Conservation (phyloP, 1,140 invertebrate species). For the Melitaea cinxia region DNA sequence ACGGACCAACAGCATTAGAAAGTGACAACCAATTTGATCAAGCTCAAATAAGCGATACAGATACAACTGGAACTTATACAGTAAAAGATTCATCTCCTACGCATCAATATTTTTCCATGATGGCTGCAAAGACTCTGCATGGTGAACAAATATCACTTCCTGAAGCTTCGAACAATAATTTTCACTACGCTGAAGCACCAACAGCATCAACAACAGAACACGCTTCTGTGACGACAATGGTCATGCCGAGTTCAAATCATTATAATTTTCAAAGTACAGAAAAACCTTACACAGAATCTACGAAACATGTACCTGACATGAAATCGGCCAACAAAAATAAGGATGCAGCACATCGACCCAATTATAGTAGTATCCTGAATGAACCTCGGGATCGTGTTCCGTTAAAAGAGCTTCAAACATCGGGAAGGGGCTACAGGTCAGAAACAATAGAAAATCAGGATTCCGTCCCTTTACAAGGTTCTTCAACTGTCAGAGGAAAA, state of each 20-base stretch:
- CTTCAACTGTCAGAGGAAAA: constrained; percentile 47
- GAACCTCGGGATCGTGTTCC: constrained; percentile 1
- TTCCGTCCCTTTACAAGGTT: constrained; percentile 13
- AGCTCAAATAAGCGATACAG: constrained; percentile 39
- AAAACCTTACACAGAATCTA: constrained; percentile 8
- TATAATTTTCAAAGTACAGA: constrained; percentile 18
- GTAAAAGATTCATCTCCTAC: constrained; percentile 58
- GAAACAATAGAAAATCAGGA: constrained; percentile 32
- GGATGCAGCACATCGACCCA: constrained; percentile 18
- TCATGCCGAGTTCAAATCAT: constrained; percentile 22
- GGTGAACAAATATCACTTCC: constrained; percentile 49
- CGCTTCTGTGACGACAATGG: constrained; percentile 34
- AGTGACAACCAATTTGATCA: constrained; percentile 56
- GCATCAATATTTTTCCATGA: constrained; percentile 61
- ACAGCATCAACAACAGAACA: constrained; percentile 45
- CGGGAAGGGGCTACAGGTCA: constrained; percentile 30
- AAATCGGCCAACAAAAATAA: constrained; percentile 21
- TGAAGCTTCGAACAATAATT: constrained; percentile 72
- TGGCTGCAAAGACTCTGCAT: constrained; percentile 62
- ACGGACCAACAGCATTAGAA: constrained; percentile 55
- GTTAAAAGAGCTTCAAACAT: constrained; percentile 17
- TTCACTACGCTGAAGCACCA: constrained; percentile 65
- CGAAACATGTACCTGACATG: constrained; percentile 6
- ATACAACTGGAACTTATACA: constrained; percentile 46
- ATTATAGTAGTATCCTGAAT: background rate